Base-by-base conservation (phyloP, 2,797 vertebrate species). In the Pempheris klunzingeri region DNA sequence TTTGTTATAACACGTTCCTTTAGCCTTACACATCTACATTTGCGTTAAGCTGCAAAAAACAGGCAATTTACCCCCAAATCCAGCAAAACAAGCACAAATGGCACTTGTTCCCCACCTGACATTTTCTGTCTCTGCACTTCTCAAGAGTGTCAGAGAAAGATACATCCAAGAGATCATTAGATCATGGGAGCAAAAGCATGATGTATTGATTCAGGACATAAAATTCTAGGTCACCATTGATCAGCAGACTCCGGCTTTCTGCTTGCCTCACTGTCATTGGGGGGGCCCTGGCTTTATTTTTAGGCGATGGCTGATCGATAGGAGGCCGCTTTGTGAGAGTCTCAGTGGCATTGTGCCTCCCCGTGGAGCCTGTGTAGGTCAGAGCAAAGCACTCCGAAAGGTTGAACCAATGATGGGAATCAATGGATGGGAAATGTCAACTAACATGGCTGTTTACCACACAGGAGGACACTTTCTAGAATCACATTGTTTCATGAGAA, bases 351-450 rank as follows among this genome's bases (percentile, higher is more conserved):
- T 61, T 70, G 85, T 72, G 74, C 67, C 83, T 80, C 84, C 87
- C 90, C 5, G 58, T 1, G 65, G 91, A 90, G 86, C 77, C 72
- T 0, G 69, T 73, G 84, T 86, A 88, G 93, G 91, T 93, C 92
- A 92, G 84, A 81, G 62, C 80, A 62, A 82, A 86, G 80, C 87
- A 58, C 82, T 81, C 58, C 24, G 24, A 91, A 93, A 94, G 92
- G 92, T 92, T 87, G 89, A 87, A 74, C 69, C 86, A 70, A 88
- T 92, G 89, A 92, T 91, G 84, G 89, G 82, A 91, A 92, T 93
- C 92, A 89, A 87, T 93, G 86, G 71, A 64, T 84, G 81, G 79
- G 88, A 93, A 94, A 94, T 92, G 92, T 93, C 92, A 92, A 44
- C 88, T 81, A 90, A 84, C 78, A 57, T 57, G 76, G 59, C 81